Base-by-base conservation (phyloP, 2,113 vertebrate species). In the Rissa tridactyla region DNA sequence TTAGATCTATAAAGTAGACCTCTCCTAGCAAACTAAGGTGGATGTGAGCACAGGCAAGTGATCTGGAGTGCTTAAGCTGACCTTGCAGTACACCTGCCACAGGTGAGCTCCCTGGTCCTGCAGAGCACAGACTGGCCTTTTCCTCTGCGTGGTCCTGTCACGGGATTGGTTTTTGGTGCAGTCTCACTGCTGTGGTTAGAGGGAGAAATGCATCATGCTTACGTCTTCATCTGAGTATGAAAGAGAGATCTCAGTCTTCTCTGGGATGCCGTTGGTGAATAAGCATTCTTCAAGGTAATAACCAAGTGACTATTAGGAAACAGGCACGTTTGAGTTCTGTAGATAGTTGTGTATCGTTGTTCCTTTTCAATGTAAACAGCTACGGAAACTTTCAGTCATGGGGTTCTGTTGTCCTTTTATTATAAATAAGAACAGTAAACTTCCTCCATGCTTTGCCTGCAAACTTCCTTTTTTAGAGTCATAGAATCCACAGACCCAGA, bases 61-160 rank as follows among this genome's bases (percentile, higher is more conserved):
- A 13, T 32, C 29, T 7, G 44, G 29, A 36, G 25, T n/a, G 40
- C 13, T 15, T 16, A 9, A 0, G 1, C 58, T 44, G 66, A 4
- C n/a, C 22, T 21, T 8, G 13, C 64, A 10, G 34, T 70, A 3
- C 13, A 64, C 44, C 58, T 54, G 3, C 29, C 1, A 1, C 18
- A 8, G 23, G 14, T 47, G 51, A 47, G 34, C 49, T 46, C 19
- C 29, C 47, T 69, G 71, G 29, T 36, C 15, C 76, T 49, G n/a
- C 71, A n/a, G 52, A 54, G 72, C 42, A 46, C 75, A 30, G 69
- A 1, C 49, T 58, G 57, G 22, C 26, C n/a, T 47, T 36, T 25
- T 34, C 9, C 42, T 82, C 36, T 7, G 15, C 32, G 1, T 6
- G 4, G 13, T 42, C 46, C 25, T 0, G 0, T 12, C 62, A 20